These are phyloP conservation scores for Macaria liturata DNA, from an alignment of 2,888 invertebrate genomes.

Conservation along the genomic window DNA sequence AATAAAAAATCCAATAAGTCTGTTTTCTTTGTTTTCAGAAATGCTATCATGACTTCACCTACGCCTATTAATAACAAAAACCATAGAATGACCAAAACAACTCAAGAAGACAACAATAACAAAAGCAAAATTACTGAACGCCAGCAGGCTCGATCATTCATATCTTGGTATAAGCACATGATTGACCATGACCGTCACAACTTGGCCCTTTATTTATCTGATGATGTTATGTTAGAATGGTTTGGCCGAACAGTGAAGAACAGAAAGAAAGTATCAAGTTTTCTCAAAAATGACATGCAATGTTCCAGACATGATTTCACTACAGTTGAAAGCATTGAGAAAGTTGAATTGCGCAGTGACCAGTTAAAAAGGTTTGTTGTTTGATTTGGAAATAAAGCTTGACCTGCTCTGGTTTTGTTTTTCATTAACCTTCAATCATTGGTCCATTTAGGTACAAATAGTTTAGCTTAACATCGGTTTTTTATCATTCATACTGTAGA, in stretches of 20 bases:
- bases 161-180: constrained; percentile 74
- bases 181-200: constrained; percentile 77
- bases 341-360: constrained; percentile 56
- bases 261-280: constrained; percentile 81
- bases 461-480: no score
- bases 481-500: no score
- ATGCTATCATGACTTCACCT: constrained; percentile 57
- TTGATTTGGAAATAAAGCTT: constrained; percentile 9
- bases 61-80: constrained; percentile 46
- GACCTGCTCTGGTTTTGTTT: constrained; percentile 11
- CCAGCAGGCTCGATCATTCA: constrained; percentile 68
- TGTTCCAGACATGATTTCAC: constrained; percentile 77
- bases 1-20: not conserved
- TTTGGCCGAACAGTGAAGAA: constrained; percentile 85
- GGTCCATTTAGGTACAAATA: no score
- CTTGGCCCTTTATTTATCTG: constrained; percentile 72
- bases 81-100: constrained; percentile 38
- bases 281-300: constrained; percentile 81
- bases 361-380: constrained; percentile 54
- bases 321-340: constrained; percentile 68
- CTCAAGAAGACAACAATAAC: constrained; percentile 52
- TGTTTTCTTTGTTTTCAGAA: constrained; percentile 38
- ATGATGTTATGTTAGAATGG: constrained; percentile 84
- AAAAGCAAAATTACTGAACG: constrained; percentile 49
- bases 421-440: constrained; percentile 3